Conservation (phyloP, 2,888 invertebrate species). For the Keiferia lycopersicella region DNA sequence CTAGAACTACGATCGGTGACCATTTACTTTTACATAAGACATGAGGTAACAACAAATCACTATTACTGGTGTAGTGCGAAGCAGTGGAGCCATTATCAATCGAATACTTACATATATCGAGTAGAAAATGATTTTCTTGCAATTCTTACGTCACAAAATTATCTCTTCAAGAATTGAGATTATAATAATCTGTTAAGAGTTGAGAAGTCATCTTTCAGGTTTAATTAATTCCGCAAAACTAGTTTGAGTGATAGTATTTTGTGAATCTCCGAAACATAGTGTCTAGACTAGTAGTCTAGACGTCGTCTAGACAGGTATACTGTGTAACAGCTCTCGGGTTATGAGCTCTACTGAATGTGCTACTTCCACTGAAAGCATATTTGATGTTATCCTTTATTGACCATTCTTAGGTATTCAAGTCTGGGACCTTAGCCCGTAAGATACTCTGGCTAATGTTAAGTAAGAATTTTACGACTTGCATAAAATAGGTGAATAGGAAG, state of each 20-base stretch:
- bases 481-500: neutral
- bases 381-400: constrained; percentile 37
- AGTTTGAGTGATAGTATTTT: constrained; percentile 32
- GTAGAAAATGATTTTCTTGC: neutral
- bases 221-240: constrained; percentile 13
- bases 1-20: constrained; percentile 34
- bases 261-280: constrained; percentile 55
- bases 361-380: constrained; percentile 44
- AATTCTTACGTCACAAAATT: neutral
- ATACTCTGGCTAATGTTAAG: neutral
- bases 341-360: constrained; percentile 63
- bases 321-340: constrained; percentile 63
- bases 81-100: constrained; percentile 5
- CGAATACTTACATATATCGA: neutral
- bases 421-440: neutral
- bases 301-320: constrained; percentile 78
- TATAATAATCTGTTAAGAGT: neutral
- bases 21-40: constrained; percentile 35
- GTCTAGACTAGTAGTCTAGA: constrained; percentile 77
- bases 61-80: constrained; percentile 18
- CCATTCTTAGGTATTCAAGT: constrained; percentile 22
- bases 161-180: neutral
- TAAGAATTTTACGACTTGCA: neutral
- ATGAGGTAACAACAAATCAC: constrained; percentile 23
- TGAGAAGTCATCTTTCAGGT: neutral